Evolutionary conservation across 2,113 vertebrate species (phyloP).

Genomic region (Nanger granti): DNA sequence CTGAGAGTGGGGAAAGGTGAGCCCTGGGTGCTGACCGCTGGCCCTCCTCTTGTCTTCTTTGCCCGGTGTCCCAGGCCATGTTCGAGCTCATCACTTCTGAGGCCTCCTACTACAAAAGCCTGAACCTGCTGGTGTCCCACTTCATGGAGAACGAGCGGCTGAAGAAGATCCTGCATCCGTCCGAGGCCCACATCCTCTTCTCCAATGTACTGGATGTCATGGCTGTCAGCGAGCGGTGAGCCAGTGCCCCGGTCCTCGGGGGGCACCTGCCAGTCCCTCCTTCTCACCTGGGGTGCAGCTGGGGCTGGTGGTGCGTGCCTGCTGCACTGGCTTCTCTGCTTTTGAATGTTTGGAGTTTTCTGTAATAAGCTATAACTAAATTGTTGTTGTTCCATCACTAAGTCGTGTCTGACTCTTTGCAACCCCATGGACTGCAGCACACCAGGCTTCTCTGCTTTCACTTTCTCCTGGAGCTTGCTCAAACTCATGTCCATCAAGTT

Average conservation of each 20-base stretch:
- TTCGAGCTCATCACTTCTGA: conserved; percentile 96
- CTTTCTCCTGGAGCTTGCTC: background rate
- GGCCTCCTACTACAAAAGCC: conserved; percentile 96
- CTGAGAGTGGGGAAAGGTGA: rapidly evolving
- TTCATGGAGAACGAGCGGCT: conserved; percentile 90
- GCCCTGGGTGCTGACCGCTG: rapidly evolving
- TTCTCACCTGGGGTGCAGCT: rapidly evolving
- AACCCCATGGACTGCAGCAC: background rate
- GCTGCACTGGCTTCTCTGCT: rapidly evolving
- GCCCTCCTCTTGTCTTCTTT: background rate
- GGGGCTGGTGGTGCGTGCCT: rapidly evolving
- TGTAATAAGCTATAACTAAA: background rate
- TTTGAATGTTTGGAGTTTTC: background rate
- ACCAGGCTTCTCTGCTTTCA: background rate
- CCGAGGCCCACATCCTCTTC: conserved; percentile 95
- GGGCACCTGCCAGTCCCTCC: background rate
- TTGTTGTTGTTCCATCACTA: background rate
- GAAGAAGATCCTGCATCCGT: conserved; percentile 88
- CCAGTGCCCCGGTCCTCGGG: rapidly evolving
- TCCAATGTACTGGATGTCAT: conserved; percentile 96
- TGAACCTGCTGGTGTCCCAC: conserved; percentile 92
- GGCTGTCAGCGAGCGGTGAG: conserved; percentile 92
- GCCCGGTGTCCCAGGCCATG: conserved; percentile 84
- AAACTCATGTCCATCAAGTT: background rate
- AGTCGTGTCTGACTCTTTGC: background rate